These are phyloP conservation scores for Sebastes oblongus DNA, from an alignment of 2,797 vertebrate species.

Conservation along the genomic window DNA sequence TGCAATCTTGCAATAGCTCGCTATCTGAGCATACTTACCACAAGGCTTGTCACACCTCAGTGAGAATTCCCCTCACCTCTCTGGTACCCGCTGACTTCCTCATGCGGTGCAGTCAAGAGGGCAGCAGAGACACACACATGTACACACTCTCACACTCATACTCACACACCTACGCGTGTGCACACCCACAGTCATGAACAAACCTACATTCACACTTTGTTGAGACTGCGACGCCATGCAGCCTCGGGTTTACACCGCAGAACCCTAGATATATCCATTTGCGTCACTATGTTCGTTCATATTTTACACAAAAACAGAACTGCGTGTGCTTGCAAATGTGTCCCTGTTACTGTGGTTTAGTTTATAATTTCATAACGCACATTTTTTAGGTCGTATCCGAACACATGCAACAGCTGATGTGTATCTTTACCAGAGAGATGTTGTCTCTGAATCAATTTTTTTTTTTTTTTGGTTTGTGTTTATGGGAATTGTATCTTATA, in stretches of 20 bases:
- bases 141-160: slow-evolving; percentile 24
- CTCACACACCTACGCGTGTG: slow-evolving; percentile 51
- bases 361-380: slow-evolving; percentile 26
- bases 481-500: background rate
- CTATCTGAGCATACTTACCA: slow-evolving; percentile 70
- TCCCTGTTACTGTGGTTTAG: slow-evolving; percentile 35
- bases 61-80: slow-evolving; percentile 84
- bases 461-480: background rate
- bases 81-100: slow-evolving; percentile 78
- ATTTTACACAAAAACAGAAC: slow-evolving; percentile 54
- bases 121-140: slow-evolving; percentile 51
- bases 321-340: slow-evolving; percentile 32
- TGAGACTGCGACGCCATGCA: slow-evolving; percentile 52
- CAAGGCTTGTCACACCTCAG: slow-evolving; percentile 73
- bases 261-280: slow-evolving; percentile 70
- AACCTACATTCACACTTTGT: slow-evolving; percentile 52
- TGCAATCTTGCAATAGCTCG: slow-evolving; percentile 66
- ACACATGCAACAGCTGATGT: slow-evolving; percentile 15
- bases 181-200: slow-evolving; percentile 48
- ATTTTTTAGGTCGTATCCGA: background rate
- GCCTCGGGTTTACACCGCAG: slow-evolving; percentile 62
- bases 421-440: slow-evolving; percentile 14
- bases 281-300: slow-evolving; percentile 67
- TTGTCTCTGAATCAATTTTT: background rate
- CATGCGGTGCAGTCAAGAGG: slow-evolving; percentile 77